Base-by-base conservation (phyloP, 1,140 invertebrate species). In the Drosophila sproati region DNA sequence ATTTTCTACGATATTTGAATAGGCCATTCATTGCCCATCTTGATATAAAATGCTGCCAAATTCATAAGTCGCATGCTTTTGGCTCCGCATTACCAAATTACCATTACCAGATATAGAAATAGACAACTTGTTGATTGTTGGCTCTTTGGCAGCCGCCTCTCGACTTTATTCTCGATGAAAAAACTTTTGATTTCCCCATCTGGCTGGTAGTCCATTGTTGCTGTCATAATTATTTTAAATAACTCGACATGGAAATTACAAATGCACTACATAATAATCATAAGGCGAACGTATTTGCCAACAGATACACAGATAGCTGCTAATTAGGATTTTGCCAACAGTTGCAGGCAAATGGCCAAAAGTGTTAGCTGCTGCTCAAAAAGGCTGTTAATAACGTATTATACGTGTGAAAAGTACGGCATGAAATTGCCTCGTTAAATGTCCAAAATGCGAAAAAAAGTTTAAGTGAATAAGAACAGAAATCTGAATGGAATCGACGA, bases 141-240 rank as follows among this genome's bases (percentile, higher is more conserved):
- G 52, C 28, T 60, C 12, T 66, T 62, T 20, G 59, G 68, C 59
- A 62, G 20, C 28, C 39, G 28, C 5, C 66, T 45, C 48, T 61
- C 10, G 52, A 20, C 20, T 20, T 20, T 20, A 20, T 20, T 20
- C 20, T 20, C 1, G 20, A 20, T 20, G 20, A 20, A 20, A 20
- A 20, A 28, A 35, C 28, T 35, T 43, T 4, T 8, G 43, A 8
- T 5, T 39, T 12, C 3, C 45, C 32, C 4, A 43, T 54, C 20
- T 20, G 20, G 20, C 20, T 20, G 10, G 41, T 54, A 45, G 31
- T 35, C 8, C 34, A 50, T 32, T 48, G 47, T 34, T 69, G 70
- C 31, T 77, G 80, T 88, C 80, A 85, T 73, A 78, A 87, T 87
- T 87, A 80, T 88, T 87, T 87, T 87, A 87, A 88, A 87, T 88